Evolutionary conservation across 1,140 invertebrate species (phyloP), one percentile per base, ranked within the genome.

Genomic region (Cylas formicarius): DNA sequence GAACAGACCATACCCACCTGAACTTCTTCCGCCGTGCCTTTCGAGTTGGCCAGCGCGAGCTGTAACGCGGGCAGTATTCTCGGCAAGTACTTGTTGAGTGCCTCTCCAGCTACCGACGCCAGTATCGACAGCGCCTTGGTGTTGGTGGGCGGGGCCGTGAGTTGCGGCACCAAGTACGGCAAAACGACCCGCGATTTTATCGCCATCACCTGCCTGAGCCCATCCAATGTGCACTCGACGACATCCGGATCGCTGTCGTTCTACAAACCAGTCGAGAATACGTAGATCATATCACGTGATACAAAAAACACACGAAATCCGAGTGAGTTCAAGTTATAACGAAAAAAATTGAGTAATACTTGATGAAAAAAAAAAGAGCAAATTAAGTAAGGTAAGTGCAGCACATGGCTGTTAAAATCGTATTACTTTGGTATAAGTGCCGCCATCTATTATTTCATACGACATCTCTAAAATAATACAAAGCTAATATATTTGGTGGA

Each of bases 161-260:
- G 70, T 70, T 97, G 92, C 10, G 95, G 95, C 31, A 99, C 84
- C 29, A 98, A 72, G 67, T 97, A 97, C 2, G 94, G 94, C 44
- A 99, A 67, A 19, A 98, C 91, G 0, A 93, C 92, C 51, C 89
- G 74, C 6, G 91, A 93, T 71, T 96, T 97, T 24, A 97, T 90
- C 9, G 88, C 82, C 89, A 98, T 96, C 4, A 97, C 87, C 78
- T 97, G 93, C 42, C 90, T 78, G 38, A 98, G 73, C 26, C 93
- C 94, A 69, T 98, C 93, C 35, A 97, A 71, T 1, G 91, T 90
- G 59, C 82, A 84, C 60, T 92, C 89, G 0, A 85, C 85, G 21
- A 82, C 67, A 8, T 71, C 75, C 3, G 68, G 73, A 67, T 87
- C 81, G 2, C 81, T 78, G 60, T 91, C 77, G 58, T 84, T 83